Evolutionary conservation across 2,888 invertebrate genomes (phyloP).

Genomic region (Ellobium chinense): DNA sequence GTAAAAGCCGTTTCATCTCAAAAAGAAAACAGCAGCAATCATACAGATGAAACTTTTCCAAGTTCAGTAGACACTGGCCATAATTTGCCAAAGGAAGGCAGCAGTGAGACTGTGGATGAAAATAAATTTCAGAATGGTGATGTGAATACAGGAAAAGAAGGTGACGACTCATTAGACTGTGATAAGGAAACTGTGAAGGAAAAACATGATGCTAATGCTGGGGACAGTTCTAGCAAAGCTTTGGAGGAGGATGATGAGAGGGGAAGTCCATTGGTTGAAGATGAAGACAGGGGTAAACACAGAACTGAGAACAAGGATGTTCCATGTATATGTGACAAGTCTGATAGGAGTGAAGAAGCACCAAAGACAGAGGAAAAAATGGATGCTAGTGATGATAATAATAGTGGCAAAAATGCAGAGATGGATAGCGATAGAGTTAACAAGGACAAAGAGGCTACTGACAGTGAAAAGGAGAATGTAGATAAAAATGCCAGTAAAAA

Average conservation of each 20-base stretch:
- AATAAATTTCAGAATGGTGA: no score
- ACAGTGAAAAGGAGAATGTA: constrained; percentile 27
- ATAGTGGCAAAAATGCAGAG: background rate
- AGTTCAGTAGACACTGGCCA: no score
- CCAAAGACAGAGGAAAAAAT: background rate
- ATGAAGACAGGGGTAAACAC: background rate
- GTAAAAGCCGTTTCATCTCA: background rate
- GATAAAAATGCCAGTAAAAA: background rate
- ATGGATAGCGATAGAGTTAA: background rate
- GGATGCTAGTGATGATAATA: background rate
- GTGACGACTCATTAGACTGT: background rate
- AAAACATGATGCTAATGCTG: background rate
- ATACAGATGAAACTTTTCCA: no score
- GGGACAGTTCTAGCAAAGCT: background rate
- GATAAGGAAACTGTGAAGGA: background rate
- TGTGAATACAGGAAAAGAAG: background rate
- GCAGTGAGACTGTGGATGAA: no score
- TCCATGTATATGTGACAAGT: background rate
- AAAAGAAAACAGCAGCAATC: background rate
- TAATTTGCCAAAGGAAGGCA: no score
- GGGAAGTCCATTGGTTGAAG: background rate
- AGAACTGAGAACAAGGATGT: background rate
- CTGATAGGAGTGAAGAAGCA: background rate
- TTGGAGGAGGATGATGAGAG: background rate
- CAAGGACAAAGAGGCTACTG: background rate